Evolutionary conservation across 1,140 invertebrate species (phyloP), one percentile per base, ranked within the genome.

Genomic region (Lethocerus indicus): DNA sequence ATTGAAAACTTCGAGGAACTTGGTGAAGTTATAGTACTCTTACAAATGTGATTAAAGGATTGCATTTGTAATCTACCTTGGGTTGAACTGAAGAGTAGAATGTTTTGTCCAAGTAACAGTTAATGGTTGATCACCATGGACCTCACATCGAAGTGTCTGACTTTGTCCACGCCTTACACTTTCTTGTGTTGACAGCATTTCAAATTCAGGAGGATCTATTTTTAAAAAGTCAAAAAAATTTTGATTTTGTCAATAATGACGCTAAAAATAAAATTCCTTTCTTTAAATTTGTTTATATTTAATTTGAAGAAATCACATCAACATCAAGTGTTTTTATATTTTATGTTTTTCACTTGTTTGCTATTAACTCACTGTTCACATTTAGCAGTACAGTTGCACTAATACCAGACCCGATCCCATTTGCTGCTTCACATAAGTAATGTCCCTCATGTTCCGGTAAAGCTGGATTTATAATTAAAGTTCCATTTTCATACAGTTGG

Each of bases 301-400:
- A 32, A 32, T 9, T 32, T 9, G 29, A 9, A 32, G n/a, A 32
- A n/a, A 32, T 9, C 9, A 9, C n/a, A n/a, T 32, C 9, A 32
- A 9, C n/a, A 32, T 32, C 29, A 32, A 32, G n/a, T 9, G 2
- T 21, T 43, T 32, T 18, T 44, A 4, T 44, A 2, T 23, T 12
- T 26, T 51, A 27, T 36, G 23, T 39, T n/a, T 25, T 40, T n/a
- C n/a, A n/a, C n/a, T n/a, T n/a, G 13, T 2, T 12, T 18, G 16
- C 13, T 26, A 12, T 32, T 1, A 26, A 51, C 67, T 71, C 67
- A 79, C 76, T 73, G 56, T 76, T 73, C 41, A 81, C 76, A 54
- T 69, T 74, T 51, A 81, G 68, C 49, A 67, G 68, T 55, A 80
- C 71, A 50, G 77, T 70, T 64, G 77, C 74, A 62, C 75, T 77